Base-by-base conservation (phyloP, 2,888 invertebrate genomes). In the Agrochola litura region DNA sequence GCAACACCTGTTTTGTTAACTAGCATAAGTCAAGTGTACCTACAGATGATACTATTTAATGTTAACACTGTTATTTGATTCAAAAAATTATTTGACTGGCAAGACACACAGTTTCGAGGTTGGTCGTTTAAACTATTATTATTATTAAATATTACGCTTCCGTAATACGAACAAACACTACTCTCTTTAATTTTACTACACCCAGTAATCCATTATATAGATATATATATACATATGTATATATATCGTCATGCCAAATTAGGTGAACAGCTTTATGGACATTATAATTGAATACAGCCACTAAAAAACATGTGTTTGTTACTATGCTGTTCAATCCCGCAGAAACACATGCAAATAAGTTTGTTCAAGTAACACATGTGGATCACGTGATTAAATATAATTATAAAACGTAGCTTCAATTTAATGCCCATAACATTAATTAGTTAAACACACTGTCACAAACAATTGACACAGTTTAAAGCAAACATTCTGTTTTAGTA, bases 321-420 rank as follows among this genome's bases (percentile, higher is more conserved):
- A 56, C 10, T 12, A 56, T 49, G 25, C 12, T 22, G 3, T 30
- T 19, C 19, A 25, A 63, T 54, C 14, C n/a, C 1, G 4, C 25
- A 19, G 4, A 41, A 49, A 49, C 63, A 72, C 8, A 37, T 52
- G 41, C 2, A 9, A 52, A 63, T 43, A 37, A 37, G 4, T 30
- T 43, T 37, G 67, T 22, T 67, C n/a, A 67, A 56, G 4, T 8
- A 46, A 61, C 75, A 68, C n/a, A 82, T 82, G 66, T 67, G 14
- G 10, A 41, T 9, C 22, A n/a, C 25, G 9, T 46, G 30, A 43
- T 60, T 49, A 25, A 9, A 60, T 56, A 49, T 52, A 22, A 52
- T 77, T 41, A 37, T 16, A 46, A 37, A 49, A 25, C 14, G 37
- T 37, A 69, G 63, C 37, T 64, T 52, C 54, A 25, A 19, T 6